Percentiles rank a stretch among this genome's conserved stretches.
phyloP scores from a whole-genome alignment of 2,113 vertebrate genomes.

The Gasterosteus nipponicus region DNA sequence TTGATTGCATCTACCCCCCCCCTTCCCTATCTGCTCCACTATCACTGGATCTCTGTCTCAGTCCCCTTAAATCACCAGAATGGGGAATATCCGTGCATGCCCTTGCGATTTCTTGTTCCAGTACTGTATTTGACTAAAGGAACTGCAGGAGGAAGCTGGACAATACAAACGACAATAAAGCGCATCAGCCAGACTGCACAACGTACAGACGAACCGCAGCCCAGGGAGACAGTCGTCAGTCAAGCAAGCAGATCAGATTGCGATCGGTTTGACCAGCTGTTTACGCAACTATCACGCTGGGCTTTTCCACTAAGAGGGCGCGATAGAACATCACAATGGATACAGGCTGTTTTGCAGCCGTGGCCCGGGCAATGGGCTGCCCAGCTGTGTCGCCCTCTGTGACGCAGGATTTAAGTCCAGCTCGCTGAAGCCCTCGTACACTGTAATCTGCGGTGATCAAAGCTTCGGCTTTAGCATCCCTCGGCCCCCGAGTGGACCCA shows the following conservation, averaged over 20 bases:
- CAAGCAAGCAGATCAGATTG: conserved; percentile 39
- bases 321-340: conserved; percentile 19
- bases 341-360: conserved; percentile 19
- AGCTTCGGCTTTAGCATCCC: conserved; percentile 41
- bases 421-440: conserved; percentile 36
- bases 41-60: conserved; percentile 51
- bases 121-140: conserved; percentile 17
- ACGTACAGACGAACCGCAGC: conserved; percentile 18
- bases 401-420: conserved; percentile 38
- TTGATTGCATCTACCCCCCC: conserved; percentile 26
- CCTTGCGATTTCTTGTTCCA: conserved; percentile 14
- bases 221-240: conserved; percentile 17
- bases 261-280: conserved; percentile 38
- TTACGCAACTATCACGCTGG: conserved; percentile 32
- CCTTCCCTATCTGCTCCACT: not conserved
- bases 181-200: conserved; percentile 8
- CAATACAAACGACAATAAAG: conserved; percentile 34
- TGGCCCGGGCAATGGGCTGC: not conserved
- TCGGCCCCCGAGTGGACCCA: conserved; percentile 28
- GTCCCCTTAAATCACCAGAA: conserved; percentile 58
- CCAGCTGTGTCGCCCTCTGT: conserved; percentile 5
- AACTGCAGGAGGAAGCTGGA: conserved; percentile 23
- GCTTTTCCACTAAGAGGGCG: conserved; percentile 24
- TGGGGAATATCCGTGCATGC: conserved; percentile 31
- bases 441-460: conserved; percentile 60